Conservation (phyloP, 1,140 invertebrate species). For the Glossosoma conforme region DNA sequence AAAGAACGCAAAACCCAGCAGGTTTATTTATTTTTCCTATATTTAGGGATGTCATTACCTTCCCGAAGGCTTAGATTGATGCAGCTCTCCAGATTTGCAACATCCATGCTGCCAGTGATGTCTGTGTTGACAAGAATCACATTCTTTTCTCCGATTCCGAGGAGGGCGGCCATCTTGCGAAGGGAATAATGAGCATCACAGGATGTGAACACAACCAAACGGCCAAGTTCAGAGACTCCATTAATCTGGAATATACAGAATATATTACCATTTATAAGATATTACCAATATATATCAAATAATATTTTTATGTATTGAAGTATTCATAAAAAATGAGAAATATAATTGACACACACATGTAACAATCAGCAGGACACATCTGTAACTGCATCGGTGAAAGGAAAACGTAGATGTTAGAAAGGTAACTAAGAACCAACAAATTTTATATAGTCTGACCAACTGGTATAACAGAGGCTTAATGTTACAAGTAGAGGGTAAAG, state of each 20-base stretch:
- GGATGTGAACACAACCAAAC: constrained; percentile 75
- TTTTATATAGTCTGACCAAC: too few species aligned
- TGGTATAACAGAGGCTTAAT: too few species aligned
- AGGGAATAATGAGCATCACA: constrained; percentile 94
- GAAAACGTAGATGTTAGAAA: too few species aligned
- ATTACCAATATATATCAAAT: too few species aligned
- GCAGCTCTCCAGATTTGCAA: constrained; percentile 62
- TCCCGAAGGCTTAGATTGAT: constrained; percentile 60
- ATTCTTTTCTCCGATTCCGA: constrained; percentile 74
- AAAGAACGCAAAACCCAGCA: too few species aligned
- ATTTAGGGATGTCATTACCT: constrained; percentile 42
- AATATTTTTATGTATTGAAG: too few species aligned
- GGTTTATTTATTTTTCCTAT: too few species aligned
- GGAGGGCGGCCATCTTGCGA: constrained; percentile 73
- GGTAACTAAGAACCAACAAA: too few species aligned
- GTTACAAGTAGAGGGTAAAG: too few species aligned
- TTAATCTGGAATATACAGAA: constrained; percentile 53
- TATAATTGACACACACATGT: too few species aligned
- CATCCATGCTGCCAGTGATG: constrained; percentile 70
- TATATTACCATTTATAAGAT: not conserved
- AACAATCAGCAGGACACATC: too few species aligned
- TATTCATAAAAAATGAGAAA: not conserved
- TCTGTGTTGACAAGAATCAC: constrained; percentile 70
- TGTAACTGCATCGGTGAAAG: too few species aligned
- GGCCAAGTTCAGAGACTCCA: constrained; percentile 61